A percentile compares a stretch with the other conserved stretches of the same genome.
These are phyloP conservation scores for Chrysodeixis includens DNA, from an alignment of 2,888 invertebrate species.

Conservation along the genomic window DNA sequence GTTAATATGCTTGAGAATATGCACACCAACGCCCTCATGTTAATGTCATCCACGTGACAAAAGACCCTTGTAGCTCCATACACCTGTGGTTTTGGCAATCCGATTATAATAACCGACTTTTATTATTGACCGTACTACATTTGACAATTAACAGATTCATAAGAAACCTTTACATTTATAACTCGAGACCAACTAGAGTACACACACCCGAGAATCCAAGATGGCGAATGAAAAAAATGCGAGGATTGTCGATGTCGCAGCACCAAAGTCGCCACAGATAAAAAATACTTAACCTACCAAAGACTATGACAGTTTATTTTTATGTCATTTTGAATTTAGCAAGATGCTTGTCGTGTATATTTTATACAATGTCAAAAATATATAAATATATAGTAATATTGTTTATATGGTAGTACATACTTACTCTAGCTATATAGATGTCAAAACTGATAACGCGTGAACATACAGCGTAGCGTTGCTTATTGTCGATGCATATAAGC, in stretches of 20 bases:
- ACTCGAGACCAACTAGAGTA: conserved; percentile 22
- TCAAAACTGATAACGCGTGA: conserved; percentile 57
- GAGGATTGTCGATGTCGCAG: conserved; percentile 61
- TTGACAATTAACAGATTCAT: conserved; percentile 3
- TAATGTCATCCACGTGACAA: too few species aligned
- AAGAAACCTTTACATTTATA: conserved; percentile 35
- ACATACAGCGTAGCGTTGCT: conserved; percentile 66
- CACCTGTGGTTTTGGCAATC: too few species aligned
- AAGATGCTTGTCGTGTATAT: conserved; percentile 52
- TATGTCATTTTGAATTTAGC: conserved; percentile 57
- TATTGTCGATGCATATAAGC: conserved; percentile 86
- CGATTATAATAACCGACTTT: too few species aligned
- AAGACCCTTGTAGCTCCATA: too few species aligned
- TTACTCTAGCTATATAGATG: conserved; percentile 65
- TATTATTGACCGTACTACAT: background rate
- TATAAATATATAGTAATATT: conserved; percentile 58
- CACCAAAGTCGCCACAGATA: conserved; percentile 61
- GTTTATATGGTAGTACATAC: conserved; percentile 61
- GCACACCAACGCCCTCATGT: too few species aligned
- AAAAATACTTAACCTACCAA: conserved; percentile 62
- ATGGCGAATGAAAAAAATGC: conserved; percentile 51
- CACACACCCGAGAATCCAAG: conserved; percentile 36
- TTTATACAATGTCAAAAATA: conserved; percentile 64
- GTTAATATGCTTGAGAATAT: too few species aligned
- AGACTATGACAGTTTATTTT: conserved; percentile 55